Evolutionary conservation across 2,888 invertebrate genomes (phyloP).

Genomic region (Agriopis leucophaearia): DNA sequence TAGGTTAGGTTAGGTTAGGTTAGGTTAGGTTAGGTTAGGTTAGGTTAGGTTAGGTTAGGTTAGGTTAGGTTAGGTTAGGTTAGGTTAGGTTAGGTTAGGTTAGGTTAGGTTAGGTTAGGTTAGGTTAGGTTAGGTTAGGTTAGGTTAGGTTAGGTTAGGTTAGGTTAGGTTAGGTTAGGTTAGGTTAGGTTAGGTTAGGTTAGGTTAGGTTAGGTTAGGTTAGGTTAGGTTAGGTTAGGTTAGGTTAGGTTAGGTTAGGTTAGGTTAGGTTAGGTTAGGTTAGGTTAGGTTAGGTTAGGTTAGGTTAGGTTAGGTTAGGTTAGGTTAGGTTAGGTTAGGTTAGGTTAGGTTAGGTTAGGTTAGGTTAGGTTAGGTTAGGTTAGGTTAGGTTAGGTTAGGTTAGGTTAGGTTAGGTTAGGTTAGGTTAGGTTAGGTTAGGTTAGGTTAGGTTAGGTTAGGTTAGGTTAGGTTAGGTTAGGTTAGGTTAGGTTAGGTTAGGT

Average conservation of each 20-base stretch:
- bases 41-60: no score
- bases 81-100: slow-evolving; percentile 36
- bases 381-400: slow-evolving; percentile 5
- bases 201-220: slow-evolving; percentile 28
- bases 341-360: slow-evolving; percentile 5
- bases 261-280: slow-evolving; percentile 27
- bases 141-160: slow-evolving; percentile 13
- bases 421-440: slow-evolving; percentile 5
- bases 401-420: slow-evolving; percentile 5
- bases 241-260: slow-evolving; percentile 6
- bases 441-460: slow-evolving; percentile 5
- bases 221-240: slow-evolving; percentile 27
- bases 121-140: slow-evolving; percentile 31
- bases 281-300: slow-evolving; percentile 28
- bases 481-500: slow-evolving; percentile 5
- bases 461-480: slow-evolving; percentile 5
- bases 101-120: slow-evolving; percentile 37
- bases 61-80: no score
- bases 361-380: slow-evolving; percentile 5
- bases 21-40: no score
- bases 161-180: slow-evolving; percentile 1
- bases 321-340: slow-evolving; percentile 12
- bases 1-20: no score
- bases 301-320: slow-evolving; percentile 27
- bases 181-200: slow-evolving; percentile 28